Conservation (phyloP, 2,797 vertebrate genomes). For the Ambastaia sidthimunki region DNA sequence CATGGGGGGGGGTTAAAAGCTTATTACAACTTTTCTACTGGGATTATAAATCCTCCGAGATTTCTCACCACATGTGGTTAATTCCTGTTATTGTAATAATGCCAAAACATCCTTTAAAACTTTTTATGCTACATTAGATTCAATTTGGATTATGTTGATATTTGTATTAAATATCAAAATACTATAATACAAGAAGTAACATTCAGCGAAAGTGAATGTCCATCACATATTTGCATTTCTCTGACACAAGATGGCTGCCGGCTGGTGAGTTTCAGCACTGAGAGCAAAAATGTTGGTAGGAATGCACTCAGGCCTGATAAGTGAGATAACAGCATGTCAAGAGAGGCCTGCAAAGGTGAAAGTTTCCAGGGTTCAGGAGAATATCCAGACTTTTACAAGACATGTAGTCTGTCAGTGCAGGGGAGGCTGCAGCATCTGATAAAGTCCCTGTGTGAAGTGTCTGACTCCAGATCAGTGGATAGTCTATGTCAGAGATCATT, state of each 20-base stretch:
- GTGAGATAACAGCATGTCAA: constrained; percentile 75
- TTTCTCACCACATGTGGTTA: background rate
- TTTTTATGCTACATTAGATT: background rate
- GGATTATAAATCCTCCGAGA: background rate
- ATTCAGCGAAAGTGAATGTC: constrained; percentile 19
- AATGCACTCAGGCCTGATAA: constrained; percentile 82
- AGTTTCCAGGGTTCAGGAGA: constrained; percentile 73
- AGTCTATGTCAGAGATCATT: background rate
- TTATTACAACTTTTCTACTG: constrained; percentile 13
- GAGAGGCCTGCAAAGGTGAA: constrained; percentile 65
- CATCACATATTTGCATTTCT: constrained; percentile 49
- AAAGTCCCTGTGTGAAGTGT: background rate
- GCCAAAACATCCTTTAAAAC: background rate
- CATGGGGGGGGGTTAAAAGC: background rate
- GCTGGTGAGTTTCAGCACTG: constrained; percentile 69
- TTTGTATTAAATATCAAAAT: background rate
- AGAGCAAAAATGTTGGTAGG: constrained; percentile 71
- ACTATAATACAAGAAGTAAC: background rate
- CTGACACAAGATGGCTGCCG: constrained; percentile 50
- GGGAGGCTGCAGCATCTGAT: constrained; percentile 61
- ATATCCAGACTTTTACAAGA: constrained; percentile 64
- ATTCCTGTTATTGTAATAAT: background rate
- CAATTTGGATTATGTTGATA: background rate
- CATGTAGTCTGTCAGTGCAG: constrained; percentile 58
- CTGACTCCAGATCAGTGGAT: background rate